phyloP scores from a whole-genome alignment of 1,140 invertebrate genomes.

The Venturia canescens region DNA sequence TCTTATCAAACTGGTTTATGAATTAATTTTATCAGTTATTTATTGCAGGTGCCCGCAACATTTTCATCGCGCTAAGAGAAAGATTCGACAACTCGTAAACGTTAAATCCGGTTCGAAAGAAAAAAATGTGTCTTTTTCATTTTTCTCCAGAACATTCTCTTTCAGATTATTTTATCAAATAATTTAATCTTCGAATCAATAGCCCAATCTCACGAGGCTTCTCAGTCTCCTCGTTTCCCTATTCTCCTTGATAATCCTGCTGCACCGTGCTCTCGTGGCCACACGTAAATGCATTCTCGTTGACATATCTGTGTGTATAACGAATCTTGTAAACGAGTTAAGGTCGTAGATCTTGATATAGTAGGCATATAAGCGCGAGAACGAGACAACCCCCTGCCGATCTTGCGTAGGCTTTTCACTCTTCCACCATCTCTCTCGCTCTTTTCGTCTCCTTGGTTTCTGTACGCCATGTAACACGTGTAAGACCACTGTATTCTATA shows the following conservation, averaged over 20 bases:
- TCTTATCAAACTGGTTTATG: too few species aligned
- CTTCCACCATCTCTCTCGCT: not conserved
- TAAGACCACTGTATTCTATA: not conserved
- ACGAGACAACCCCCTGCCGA: constrained; percentile 65
- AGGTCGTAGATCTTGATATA: constrained; percentile 62
- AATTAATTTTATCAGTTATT: too few species aligned
- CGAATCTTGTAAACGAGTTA: constrained; percentile 58
- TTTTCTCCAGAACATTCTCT: not conserved
- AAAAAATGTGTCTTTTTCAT: too few species aligned
- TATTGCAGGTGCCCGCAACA: too few species aligned
- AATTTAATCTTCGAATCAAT: not conserved
- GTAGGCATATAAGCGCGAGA: constrained; percentile 59
- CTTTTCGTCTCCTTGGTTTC: not conserved
- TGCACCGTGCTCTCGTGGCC: not conserved
- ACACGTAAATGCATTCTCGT: not conserved
- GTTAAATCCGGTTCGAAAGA: too few species aligned
- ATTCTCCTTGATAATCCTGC: not conserved
- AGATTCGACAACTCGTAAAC: too few species aligned
- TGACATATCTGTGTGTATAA: constrained; percentile 52
- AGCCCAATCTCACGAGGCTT: not conserved
- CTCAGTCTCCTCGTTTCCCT: constrained; percentile 25
- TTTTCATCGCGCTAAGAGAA: too few species aligned
- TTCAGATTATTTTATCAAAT: not conserved
- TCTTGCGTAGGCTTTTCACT: constrained; percentile 32
- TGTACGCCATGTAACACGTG: constrained; percentile 4